Conservation (phyloP, 2,797 vertebrate genomes). For the Lindbergichthys nudifrons region DNA sequence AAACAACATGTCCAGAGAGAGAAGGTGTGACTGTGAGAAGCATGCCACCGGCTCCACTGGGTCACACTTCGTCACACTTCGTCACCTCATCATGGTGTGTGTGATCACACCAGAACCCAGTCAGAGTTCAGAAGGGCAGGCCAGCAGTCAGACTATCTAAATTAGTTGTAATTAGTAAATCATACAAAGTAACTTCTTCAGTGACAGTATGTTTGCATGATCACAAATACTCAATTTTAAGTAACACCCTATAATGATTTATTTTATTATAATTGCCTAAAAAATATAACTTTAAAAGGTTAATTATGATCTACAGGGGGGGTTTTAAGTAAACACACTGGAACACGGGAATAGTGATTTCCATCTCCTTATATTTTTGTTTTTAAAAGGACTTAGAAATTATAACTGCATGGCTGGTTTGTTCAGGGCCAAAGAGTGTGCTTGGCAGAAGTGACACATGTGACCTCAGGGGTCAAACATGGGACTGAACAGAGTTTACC, state of each 20-base stretch:
- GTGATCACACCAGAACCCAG: constrained; percentile 59
- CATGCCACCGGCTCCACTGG: neutral
- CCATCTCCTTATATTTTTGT: neutral
- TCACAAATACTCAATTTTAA: neutral
- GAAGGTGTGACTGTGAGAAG: constrained; percentile 76
- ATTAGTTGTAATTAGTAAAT: constrained; percentile 1
- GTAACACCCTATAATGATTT: neutral
- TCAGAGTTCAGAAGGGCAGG: constrained; percentile 50
- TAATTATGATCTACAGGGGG: neutral
- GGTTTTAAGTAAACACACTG: neutral
- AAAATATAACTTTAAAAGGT: neutral
- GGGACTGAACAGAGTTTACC: constrained; percentile 7
- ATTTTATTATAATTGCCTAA: neutral
- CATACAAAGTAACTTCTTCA: neutral
- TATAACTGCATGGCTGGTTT: neutral
- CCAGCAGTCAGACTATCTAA: neutral
- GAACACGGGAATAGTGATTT: neutral
- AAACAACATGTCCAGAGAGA: neutral
- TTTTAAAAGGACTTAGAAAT: neutral
- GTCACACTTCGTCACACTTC: constrained; percentile 73
- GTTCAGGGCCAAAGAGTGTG: neutral
- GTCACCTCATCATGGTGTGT: constrained; percentile 69
- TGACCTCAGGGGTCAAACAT: constrained; percentile 25
- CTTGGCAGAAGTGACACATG: constrained; percentile 1
- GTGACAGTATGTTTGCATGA: neutral